phyloP scores from a whole-genome alignment of 2,888 invertebrate genomes.

The Lypha dubia region DNA sequence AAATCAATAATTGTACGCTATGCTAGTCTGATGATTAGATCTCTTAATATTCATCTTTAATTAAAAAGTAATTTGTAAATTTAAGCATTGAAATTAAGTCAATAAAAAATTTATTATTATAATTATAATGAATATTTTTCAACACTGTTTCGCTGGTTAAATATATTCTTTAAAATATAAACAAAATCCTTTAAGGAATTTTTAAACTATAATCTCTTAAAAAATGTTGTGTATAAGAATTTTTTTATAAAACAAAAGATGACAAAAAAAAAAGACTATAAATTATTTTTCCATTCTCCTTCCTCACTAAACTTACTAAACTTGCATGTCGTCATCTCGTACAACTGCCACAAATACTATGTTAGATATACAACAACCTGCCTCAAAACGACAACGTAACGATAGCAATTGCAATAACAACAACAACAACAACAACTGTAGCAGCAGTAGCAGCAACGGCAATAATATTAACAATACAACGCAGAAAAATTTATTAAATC shows the following conservation, averaged over 20 bases:
- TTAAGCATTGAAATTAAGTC: no score
- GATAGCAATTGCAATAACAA: constrained; percentile 57
- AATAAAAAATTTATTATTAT: no score
- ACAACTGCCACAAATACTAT: not conserved
- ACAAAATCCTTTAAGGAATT: not conserved
- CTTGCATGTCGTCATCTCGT: constrained; percentile 1
- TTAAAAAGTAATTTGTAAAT: no score
- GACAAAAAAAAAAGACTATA: constrained; percentile 8
- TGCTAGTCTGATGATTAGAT: no score
- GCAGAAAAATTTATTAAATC: constrained; percentile 46
- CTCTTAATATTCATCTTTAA: no score
- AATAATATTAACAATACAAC: constrained; percentile 72
- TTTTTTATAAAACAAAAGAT: constrained; percentile 12
- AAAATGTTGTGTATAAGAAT: no score
- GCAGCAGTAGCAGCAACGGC: constrained; percentile 67
- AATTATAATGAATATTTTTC: not conserved
- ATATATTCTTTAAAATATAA: not conserved
- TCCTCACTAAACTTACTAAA: constrained; percentile 6
- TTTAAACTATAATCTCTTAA: constrained; percentile 9
- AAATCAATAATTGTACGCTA: no score
- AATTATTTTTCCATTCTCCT: constrained; percentile 56
- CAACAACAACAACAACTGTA: constrained; percentile 33
- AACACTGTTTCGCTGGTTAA: constrained; percentile 41
- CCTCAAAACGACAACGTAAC: constrained; percentile 71
- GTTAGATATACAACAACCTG: constrained; percentile 72